A percentile compares a stretch with the other conserved stretches of the same genome.
Conservation (phyloP, 53 echinoderm and acorn worm genomes). For the Antedon mediterranea region DNA sequence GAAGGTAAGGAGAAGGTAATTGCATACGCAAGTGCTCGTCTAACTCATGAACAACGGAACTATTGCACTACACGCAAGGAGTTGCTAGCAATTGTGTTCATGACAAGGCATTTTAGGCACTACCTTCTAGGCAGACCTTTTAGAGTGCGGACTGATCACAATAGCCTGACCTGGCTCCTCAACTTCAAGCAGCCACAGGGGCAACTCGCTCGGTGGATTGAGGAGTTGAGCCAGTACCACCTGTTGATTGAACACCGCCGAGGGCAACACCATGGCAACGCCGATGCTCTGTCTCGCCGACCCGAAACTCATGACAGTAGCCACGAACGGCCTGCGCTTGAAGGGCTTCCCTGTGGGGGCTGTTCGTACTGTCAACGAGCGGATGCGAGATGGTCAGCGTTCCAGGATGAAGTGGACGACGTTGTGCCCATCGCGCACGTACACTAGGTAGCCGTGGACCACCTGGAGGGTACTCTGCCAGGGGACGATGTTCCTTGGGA, state of each 20-base stretch:
- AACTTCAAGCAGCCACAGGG: background rate
- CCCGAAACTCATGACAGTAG: background rate
- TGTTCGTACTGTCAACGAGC: too few relatives aligned
- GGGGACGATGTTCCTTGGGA: too few relatives aligned
- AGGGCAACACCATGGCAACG: slow-evolving; percentile 8
- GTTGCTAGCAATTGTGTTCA: background rate
- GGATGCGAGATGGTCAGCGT: too few relatives aligned
- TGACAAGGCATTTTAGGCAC: background rate
- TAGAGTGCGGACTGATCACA: too few relatives aligned
- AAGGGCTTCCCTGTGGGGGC: too few relatives aligned
- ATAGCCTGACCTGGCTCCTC: too few relatives aligned
- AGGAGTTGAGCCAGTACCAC: slow-evolving; percentile 9
- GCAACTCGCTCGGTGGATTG: slow-evolving; percentile 12
- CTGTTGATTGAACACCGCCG: slow-evolving; percentile 11
- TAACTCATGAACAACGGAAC: slow-evolving; percentile 11
- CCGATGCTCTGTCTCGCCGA: slow-evolving; percentile 1
- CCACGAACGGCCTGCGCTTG: too few relatives aligned
- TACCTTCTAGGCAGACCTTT: background rate
- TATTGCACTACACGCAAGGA: slow-evolving; percentile 14
- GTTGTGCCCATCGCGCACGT: too few relatives aligned
- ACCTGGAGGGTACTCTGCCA: slow-evolving; percentile 8
- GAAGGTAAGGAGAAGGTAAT: slow-evolving; percentile 17
- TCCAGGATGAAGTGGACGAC: too few relatives aligned
- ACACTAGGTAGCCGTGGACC: slow-evolving; percentile 3
- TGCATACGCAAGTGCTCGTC: slow-evolving; percentile 1